phyloP scores from a whole-genome alignment of 2,888 invertebrate species.

The Drymonia ruficornis region DNA sequence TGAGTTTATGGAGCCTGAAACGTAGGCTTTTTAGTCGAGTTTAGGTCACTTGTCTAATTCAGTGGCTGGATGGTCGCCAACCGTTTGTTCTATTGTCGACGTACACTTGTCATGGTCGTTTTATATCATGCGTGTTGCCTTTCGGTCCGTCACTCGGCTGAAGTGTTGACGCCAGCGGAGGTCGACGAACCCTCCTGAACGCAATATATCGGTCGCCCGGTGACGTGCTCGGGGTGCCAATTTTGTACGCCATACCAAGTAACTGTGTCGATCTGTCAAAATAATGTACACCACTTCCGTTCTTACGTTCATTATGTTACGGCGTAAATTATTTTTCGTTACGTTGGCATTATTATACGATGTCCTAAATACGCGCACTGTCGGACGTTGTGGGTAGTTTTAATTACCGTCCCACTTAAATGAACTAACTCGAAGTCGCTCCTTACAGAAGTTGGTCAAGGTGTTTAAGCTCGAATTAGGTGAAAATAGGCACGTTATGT shows the following conservation, averaged over 20 bases:
- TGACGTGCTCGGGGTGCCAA: constrained; percentile 56
- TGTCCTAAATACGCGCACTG: constrained; percentile 20
- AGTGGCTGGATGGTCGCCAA: constrained; percentile 77
- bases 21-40: constrained; percentile 44
- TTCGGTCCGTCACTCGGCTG: constrained; percentile 43
- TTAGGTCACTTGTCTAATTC: constrained; percentile 72
- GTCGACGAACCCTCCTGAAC: constrained; percentile 68
- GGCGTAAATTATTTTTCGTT: constrained; percentile 31
- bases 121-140: constrained; percentile 63
- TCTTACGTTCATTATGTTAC: constrained; percentile 29
- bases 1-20: constrained; percentile 32
- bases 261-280: constrained; percentile 50
- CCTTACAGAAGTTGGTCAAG: constrained; percentile 62
- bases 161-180: constrained; percentile 54
- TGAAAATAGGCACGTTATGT: constrained; percentile 59
- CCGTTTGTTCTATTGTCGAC: constrained; percentile 78
- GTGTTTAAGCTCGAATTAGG: constrained; percentile 55
- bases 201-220: constrained; percentile 57
- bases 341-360: constrained; percentile 16
- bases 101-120: constrained; percentile 59
- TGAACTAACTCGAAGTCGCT: constrained; percentile 38
- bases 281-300: constrained; percentile 42
- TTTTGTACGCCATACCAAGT: constrained; percentile 47
- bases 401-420: constrained; percentile 35
- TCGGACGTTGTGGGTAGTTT: constrained; percentile 48